A percentile compares a stretch with the other conserved stretches of the same genome.
Conservation (phyloP, 2,797 vertebrate genomes). For the Triplophysa bombifrons region DNA sequence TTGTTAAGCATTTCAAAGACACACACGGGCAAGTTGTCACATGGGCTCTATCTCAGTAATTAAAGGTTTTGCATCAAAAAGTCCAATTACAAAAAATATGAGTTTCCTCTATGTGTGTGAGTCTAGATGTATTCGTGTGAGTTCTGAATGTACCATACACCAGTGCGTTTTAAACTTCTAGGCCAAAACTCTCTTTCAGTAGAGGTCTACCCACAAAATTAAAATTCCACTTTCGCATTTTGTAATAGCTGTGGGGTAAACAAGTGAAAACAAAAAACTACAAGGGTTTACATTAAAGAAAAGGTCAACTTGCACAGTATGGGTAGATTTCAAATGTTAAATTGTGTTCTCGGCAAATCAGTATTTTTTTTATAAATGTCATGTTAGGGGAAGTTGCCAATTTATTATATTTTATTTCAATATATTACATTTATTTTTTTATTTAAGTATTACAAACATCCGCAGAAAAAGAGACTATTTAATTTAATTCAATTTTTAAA, state of each 20-base stretch:
- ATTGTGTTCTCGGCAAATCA: background rate
- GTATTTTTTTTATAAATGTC: background rate
- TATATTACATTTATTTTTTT: background rate
- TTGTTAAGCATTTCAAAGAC: background rate
- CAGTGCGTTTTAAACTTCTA: background rate
- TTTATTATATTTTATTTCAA: background rate
- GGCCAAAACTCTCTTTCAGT: background rate
- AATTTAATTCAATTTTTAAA: too few species aligned
- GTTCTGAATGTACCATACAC: background rate
- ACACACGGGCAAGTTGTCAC: background rate
- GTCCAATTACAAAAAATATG: background rate
- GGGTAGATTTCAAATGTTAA: background rate
- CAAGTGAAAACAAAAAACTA: background rate
- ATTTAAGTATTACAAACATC: background rate
- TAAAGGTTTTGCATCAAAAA: background rate
- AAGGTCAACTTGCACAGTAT: background rate
- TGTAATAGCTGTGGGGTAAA: background rate
- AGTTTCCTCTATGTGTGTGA: too few species aligned
- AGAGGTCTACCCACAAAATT: too few species aligned
- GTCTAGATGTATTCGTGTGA: too few species aligned
- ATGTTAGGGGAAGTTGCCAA: background rate
- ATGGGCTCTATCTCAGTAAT: background rate
- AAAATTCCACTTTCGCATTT: too few species aligned
- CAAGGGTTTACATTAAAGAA: background rate
- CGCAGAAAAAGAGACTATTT: too few species aligned